Percentiles rank a stretch among this genome's conserved stretches.
Conservation (phyloP, 2,888 invertebrate species). For the Aphidoletes aphidimyza region DNA sequence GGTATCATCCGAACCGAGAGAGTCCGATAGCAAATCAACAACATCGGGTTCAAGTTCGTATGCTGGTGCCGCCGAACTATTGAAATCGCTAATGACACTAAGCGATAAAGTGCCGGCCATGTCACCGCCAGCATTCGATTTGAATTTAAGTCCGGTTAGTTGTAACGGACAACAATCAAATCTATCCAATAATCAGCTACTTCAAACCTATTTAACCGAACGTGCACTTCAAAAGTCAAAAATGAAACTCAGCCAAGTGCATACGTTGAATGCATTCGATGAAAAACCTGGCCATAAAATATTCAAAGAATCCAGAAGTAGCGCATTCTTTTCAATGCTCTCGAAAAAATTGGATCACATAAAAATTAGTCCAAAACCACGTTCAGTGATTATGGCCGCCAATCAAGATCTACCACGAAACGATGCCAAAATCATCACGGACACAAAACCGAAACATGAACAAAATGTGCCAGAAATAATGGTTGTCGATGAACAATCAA, state of each 20-base stretch:
- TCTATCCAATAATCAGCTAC: slow-evolving; percentile 72
- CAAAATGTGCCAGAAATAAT: neutral
- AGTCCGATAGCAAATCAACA: neutral
- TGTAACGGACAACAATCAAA: slow-evolving; percentile 14
- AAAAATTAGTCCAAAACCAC: neutral
- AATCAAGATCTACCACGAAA: neutral
- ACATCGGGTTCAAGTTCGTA: neutral
- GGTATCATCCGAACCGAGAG: neutral
- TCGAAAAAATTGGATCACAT: slow-evolving; percentile 17
- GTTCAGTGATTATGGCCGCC: neutral
- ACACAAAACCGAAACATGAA: neutral
- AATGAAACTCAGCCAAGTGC: slow-evolving; percentile 75
- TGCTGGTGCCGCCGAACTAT: neutral
- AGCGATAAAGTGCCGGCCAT: slow-evolving; percentile 63
- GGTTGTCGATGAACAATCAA: neutral
- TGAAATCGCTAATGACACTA: slow-evolving; percentile 65
- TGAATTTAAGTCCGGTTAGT: slow-evolving; percentile 56
- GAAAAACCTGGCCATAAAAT: neutral
- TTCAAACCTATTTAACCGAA: slow-evolving; percentile 79
- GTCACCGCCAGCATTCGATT: slow-evolving; percentile 56
- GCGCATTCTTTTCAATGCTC: neutral
- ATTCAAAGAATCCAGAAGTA: neutral
- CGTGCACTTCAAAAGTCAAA: slow-evolving; percentile 76
- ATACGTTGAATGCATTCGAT: slow-evolving; percentile 54
- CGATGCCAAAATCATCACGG: neutral